Conservation (phyloP, 2,888 invertebrate genomes). For the Apamea anceps region DNA sequence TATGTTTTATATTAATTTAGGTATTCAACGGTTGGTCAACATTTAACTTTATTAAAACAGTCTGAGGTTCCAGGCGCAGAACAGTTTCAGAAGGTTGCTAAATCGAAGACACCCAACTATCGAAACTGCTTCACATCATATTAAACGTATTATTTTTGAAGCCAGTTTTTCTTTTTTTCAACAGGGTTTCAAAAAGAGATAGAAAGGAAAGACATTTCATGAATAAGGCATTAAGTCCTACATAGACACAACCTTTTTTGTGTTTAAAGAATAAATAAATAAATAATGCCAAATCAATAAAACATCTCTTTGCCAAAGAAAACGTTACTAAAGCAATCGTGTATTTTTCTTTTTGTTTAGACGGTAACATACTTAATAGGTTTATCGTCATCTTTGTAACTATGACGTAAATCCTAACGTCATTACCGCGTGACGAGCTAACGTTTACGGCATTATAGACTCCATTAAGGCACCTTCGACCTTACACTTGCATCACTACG, state of each 20-base stretch:
- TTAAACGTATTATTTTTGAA: neutral
- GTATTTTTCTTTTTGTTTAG: slow-evolving; percentile 24
- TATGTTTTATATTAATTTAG: neutral
- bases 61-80: neutral
- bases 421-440: slow-evolving; percentile 28
- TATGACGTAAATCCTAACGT: slow-evolving; percentile 45
- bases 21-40: neutral
- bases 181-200: neutral
- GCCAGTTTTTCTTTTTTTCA: neutral
- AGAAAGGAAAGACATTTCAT: slow-evolving; percentile 33
- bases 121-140: neutral
- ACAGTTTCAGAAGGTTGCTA: neutral
- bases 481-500: slow-evolving; percentile 27
- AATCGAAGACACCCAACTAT: neutral
- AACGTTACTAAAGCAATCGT: neutral
- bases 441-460: slow-evolving; percentile 23
- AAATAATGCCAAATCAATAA: slow-evolving; percentile 38
- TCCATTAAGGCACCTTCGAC: slow-evolving; percentile 38
- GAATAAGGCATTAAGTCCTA: slow-evolving; percentile 47
- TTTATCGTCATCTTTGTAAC: slow-evolving; percentile 21
- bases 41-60: neutral
- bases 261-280: slow-evolving; percentile 41
- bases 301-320: slow-evolving; percentile 20
- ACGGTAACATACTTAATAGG: slow-evolving; percentile 12
- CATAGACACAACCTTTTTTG: slow-evolving; percentile 23